These are phyloP conservation scores for Calephelis perditalis DNA, from an alignment of 2,888 invertebrate genomes.

Conservation along the genomic window DNA sequence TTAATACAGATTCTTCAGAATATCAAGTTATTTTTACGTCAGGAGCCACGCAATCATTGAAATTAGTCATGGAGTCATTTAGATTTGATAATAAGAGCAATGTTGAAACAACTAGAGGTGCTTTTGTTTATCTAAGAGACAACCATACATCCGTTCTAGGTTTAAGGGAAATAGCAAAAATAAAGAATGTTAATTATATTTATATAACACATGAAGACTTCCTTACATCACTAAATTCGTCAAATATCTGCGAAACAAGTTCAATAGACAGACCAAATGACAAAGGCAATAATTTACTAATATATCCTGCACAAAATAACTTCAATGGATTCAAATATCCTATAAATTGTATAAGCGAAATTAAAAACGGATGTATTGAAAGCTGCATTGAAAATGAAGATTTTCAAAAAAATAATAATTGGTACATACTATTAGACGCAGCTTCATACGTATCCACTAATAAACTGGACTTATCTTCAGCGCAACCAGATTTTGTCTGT, in stretches of 20 bases:
- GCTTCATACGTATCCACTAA: slow-evolving; percentile 17
- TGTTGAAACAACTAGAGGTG: not conserved
- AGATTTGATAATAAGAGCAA: slow-evolving; percentile 4
- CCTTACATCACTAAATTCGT: not conserved
- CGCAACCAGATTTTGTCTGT: slow-evolving; percentile 16
- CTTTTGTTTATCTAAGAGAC: slow-evolving; percentile 11
- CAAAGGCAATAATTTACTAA: slow-evolving; percentile 1
- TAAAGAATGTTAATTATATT: slow-evolving; percentile 1
- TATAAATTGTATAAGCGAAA: not conserved
- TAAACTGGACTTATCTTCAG: slow-evolving; percentile 7
- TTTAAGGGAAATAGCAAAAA: slow-evolving; percentile 13
- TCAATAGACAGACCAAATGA: not conserved
- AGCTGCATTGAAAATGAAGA: not conserved
- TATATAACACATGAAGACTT: slow-evolving; percentile 7
- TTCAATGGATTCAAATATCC: slow-evolving; percentile 18
- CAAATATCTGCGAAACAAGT: not conserved
- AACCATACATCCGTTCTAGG: slow-evolving; percentile 16
- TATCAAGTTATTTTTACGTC: slow-evolving; percentile 14
- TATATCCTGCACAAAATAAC: slow-evolving; percentile 18
- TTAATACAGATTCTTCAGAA: slow-evolving; percentile 12
- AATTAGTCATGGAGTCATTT: slow-evolving; percentile 13
- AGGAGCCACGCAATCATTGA: slow-evolving; percentile 16
- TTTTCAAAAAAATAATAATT: slow-evolving; percentile 10
- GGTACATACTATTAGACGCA: slow-evolving; percentile 15
- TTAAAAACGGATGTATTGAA: slow-evolving; percentile 14